These are phyloP conservation scores for Chelon auratus DNA, from an alignment of 2,797 vertebrate genomes.

Conservation along the genomic window DNA sequence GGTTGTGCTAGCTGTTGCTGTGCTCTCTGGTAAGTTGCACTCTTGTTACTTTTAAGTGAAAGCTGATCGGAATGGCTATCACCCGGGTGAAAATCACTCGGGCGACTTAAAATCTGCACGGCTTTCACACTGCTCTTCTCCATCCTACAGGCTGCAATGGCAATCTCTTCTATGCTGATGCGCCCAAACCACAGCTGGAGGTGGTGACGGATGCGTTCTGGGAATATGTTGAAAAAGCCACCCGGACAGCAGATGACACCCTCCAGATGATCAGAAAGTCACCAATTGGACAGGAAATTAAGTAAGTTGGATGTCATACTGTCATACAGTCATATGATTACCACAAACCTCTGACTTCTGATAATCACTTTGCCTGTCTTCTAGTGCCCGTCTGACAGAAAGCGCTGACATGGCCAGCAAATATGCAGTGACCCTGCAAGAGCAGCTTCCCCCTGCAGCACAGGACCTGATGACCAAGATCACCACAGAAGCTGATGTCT, in stretches of 20 bases:
- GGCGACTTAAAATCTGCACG: slow-evolving; percentile 2
- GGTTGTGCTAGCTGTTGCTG: slow-evolving; percentile 69
- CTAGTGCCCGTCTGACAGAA: slow-evolving; percentile 75
- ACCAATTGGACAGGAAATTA: slow-evolving; percentile 84
- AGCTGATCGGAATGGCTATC: not conserved
- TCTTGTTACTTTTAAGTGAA: not conserved
- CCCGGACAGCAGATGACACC: slow-evolving; percentile 83
- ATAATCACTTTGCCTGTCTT: slow-evolving; percentile 9
- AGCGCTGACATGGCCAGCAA: slow-evolving; percentile 77
- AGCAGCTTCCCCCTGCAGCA: slow-evolving; percentile 75
- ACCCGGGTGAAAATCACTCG: not conserved
- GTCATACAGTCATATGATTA: not conserved
- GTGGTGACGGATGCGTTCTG: slow-evolving; percentile 85
- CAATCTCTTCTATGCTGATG: slow-evolving; percentile 83
- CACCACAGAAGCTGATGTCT: slow-evolving; percentile 74
- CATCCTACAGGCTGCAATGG: slow-evolving; percentile 81
- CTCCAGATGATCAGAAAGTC: slow-evolving; percentile 83
- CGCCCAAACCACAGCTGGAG: slow-evolving; percentile 83
- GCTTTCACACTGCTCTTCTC: not conserved
- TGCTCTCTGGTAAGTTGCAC: slow-evolving; percentile 77
- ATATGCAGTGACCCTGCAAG: slow-evolving; percentile 76
- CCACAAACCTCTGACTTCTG: not conserved
- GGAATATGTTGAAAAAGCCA: slow-evolving; percentile 83
- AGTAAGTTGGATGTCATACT: slow-evolving; percentile 76
- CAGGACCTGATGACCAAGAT: slow-evolving; percentile 80